A percentile compares a stretch with the other conserved stretches of the same genome.
Conservation (phyloP, 23 tunicate genomes). For the Corella eumyota region DNA sequence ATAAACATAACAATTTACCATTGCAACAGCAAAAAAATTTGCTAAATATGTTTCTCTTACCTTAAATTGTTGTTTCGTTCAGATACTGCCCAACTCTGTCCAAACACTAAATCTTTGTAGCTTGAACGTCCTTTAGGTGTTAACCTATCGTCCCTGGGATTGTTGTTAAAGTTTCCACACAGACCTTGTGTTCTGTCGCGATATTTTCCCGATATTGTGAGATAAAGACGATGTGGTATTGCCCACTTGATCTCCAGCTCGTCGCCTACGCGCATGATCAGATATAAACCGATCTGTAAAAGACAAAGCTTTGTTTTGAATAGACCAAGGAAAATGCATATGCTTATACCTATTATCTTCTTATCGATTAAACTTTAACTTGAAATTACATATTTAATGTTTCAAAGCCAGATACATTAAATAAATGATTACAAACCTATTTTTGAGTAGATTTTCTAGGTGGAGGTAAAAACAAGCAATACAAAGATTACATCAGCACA, state of each 20-base stretch:
- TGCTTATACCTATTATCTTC: too few relatives aligned
- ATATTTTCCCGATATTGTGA: conserved; percentile 64
- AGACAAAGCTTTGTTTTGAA: not conserved
- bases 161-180: conserved; percentile 80
- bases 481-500: too few relatives aligned
- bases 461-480: too few relatives aligned
- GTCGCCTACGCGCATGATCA: conserved; percentile 31
- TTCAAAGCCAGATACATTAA: too few relatives aligned
- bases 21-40: too few relatives aligned
- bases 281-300: conserved; percentile 64
- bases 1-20: too few relatives aligned
- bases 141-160: conserved; percentile 39
- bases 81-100: conserved; percentile 62
- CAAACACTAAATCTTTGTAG: conserved; percentile 56
- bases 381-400: too few relatives aligned
- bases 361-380: too few relatives aligned
- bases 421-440: too few relatives aligned
- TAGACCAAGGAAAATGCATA: too few relatives aligned
- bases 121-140: conserved; percentile 34
- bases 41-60: too few relatives aligned
- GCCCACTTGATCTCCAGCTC: conserved; percentile 81
- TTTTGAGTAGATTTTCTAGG: too few relatives aligned
- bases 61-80: conserved; percentile 57
- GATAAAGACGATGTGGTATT: conserved; percentile 77
- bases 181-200: conserved; percentile 62